Evolutionary conservation across 2,888 invertebrate genomes (phyloP).

Genomic region (Blastobasis adustella): DNA sequence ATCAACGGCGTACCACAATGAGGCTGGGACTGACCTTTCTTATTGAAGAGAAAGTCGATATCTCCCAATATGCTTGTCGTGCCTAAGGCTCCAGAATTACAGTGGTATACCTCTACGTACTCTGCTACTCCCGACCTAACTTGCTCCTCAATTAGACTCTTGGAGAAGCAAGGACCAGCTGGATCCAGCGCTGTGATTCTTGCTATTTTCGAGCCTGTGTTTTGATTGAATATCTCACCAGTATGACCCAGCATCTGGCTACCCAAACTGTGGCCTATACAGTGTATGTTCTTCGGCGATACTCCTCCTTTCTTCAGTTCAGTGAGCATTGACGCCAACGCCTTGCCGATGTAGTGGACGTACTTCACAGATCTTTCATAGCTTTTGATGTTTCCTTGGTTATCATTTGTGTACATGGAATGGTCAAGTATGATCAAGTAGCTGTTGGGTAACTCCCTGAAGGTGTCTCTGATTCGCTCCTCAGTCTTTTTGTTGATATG

Average conservation of each 20-base stretch:
- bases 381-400: slow-evolving; percentile 43
- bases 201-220: slow-evolving; percentile 40
- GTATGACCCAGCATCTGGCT: slow-evolving; percentile 53
- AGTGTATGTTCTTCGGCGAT: slow-evolving; percentile 46
- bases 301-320: slow-evolving; percentile 39
- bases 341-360: slow-evolving; percentile 55
- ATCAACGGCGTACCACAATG: slow-evolving; percentile 58
- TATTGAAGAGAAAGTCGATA: slow-evolving; percentile 76
- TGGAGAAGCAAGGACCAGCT: slow-evolving; percentile 62
- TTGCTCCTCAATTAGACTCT: slow-evolving; percentile 52
- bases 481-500: slow-evolving; percentile 51
- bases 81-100: slow-evolving; percentile 71
- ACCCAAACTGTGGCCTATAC: slow-evolving; percentile 61
- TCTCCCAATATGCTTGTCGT: slow-evolving; percentile 67
- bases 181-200: slow-evolving; percentile 60
- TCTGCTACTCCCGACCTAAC: slow-evolving; percentile 71
- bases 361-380: slow-evolving; percentile 58
- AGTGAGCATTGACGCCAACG: slow-evolving; percentile 42
- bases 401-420: slow-evolving; percentile 53
- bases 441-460: slow-evolving; percentile 45
- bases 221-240: slow-evolving; percentile 39
- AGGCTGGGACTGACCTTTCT: slow-evolving; percentile 72
- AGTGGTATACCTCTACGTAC: slow-evolving; percentile 77
- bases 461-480: slow-evolving; percentile 45
- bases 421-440: slow-evolving; percentile 64